A percentile compares a stretch with the other conserved stretches of the same genome.
These are phyloP conservation scores for Zoanthus sociatus DNA, from an alignment of 92 coral and sea anemone genomes.

Conservation along the genomic window DNA sequence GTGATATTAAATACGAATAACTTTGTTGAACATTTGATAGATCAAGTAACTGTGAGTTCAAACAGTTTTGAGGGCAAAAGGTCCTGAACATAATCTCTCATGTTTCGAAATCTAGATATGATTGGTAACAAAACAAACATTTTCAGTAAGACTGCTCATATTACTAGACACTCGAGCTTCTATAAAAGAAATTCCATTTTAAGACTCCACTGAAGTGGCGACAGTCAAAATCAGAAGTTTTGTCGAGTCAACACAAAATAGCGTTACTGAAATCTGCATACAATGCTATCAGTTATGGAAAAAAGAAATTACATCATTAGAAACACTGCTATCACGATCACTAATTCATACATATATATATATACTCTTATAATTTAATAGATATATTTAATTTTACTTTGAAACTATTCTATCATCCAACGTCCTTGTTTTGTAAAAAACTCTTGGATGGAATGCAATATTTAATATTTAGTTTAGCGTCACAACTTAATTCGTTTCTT, in stretches of 20 bases:
- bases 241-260: constrained; percentile 15
- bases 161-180: neutral
- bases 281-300: constrained; percentile 20
- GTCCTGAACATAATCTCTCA: neutral
- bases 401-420: constrained; percentile 13
- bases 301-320: neutral
- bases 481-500: neutral
- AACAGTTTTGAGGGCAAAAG: constrained; percentile 3
- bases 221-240: neutral
- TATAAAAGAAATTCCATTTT: neutral
- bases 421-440: neutral
- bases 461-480: neutral
- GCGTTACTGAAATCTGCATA: constrained; percentile 38
- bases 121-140: neutral
- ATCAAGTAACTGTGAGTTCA: neutral
- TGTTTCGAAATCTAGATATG: constrained; percentile 11
- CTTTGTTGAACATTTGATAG: neutral
- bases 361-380: constrained; percentile 44
- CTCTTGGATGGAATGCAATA: neutral
- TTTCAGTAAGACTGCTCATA: neutral
- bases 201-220: neutral
- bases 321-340: constrained; percentile 5
- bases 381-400: constrained; percentile 34
- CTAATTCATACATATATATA: constrained; percentile 3
- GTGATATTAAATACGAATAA: neutral